Base-by-base conservation (phyloP, 2,797 vertebrate species). In the Mustela erminea region DNA sequence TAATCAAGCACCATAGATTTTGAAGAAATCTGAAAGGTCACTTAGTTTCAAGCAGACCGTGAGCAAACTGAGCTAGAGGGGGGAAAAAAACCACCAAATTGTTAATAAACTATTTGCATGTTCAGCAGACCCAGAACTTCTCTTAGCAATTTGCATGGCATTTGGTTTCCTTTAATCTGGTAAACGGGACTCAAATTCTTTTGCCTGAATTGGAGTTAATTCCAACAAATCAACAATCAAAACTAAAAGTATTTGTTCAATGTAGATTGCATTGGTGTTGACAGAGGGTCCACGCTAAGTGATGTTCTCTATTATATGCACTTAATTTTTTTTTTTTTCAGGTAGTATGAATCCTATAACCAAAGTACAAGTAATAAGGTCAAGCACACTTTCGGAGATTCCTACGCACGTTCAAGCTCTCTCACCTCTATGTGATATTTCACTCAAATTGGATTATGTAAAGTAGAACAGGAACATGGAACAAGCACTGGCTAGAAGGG, bases 1-100 rank as follows among this genome's bases (percentile, higher is more conserved):
- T 56, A 74, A 78, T 60, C 54, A 78, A 43, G 43, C 89, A 62
- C 68, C 66, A 92, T 1, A 95, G 49, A 90, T 81, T 90, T 81
- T 89, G 27, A 80, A 77, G 60, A 95, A 87, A 77, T 96, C 7
- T 46, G 64, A 96, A 92, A 84, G 56, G 15, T 68, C 49, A 85
- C 54, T 54, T 77, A 80, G 17, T 64, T 92, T 72, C 23, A 95
- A 38, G 32, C 27, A 68, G 60, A 95, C 7, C 20, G 52, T 3
- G 27, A 32, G 5, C 29, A 72, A 74, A 70, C 7, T 54, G 23
- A 95, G 77, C 17, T 46, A 62, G 21, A 92, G 1, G 18, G 3
- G 27, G 3, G 18, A 72, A 83, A 82, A 27, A 68, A 83, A 75
- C 35, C 75, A 66, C 1, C 23, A 58, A 62, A 29, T 77, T 87